These are phyloP conservation scores for Betta splendens DNA, from an alignment of 2,797 vertebrate species.

Conservation along the genomic window DNA sequence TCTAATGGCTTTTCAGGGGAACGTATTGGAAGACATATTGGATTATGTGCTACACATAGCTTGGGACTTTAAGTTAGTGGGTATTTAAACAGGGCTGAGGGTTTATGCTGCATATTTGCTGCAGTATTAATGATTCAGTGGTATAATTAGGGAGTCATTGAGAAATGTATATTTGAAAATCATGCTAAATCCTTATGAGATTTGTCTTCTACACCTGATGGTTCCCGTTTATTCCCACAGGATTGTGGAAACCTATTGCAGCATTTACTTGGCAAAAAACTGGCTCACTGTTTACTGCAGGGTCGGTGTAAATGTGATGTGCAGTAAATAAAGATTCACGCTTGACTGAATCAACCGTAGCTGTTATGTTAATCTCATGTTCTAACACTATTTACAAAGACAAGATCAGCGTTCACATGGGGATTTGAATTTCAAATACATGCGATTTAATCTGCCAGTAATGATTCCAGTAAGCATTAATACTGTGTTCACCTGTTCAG, in stretches of 20 bases:
- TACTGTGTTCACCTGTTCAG: constrained; percentile 7
- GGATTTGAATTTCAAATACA: constrained; percentile 9
- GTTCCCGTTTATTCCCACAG: constrained; percentile 5
- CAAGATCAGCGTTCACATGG: constrained; percentile 5
- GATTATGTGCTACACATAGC: constrained; percentile 62
- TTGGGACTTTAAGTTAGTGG: constrained; percentile 49
- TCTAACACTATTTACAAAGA: constrained; percentile 9
- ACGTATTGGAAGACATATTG: constrained; percentile 80
- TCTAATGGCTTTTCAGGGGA: constrained; percentile 75
- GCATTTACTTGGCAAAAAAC: not conserved
- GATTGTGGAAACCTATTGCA: not conserved
- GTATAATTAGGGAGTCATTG: constrained; percentile 15
- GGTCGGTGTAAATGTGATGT: not conserved
- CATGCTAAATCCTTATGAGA: constrained; percentile 5
- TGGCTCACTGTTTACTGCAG: constrained; percentile 5
- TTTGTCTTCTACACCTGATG: not conserved
- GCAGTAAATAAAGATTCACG: not conserved
- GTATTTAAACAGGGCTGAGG: constrained; percentile 21
- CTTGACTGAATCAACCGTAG: constrained; percentile 2
- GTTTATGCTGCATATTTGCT: constrained; percentile 18
- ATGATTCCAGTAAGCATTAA: constrained; percentile 26
- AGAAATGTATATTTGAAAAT: constrained; percentile 25
- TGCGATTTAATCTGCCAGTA: constrained; percentile 4
- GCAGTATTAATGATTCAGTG: not conserved
- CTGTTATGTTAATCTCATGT: not conserved